A percentile compares a stretch with the other conserved stretches of the same genome.
Conservation (phyloP, 2,113 vertebrate genomes). For the Catagonus wagneri region DNA sequence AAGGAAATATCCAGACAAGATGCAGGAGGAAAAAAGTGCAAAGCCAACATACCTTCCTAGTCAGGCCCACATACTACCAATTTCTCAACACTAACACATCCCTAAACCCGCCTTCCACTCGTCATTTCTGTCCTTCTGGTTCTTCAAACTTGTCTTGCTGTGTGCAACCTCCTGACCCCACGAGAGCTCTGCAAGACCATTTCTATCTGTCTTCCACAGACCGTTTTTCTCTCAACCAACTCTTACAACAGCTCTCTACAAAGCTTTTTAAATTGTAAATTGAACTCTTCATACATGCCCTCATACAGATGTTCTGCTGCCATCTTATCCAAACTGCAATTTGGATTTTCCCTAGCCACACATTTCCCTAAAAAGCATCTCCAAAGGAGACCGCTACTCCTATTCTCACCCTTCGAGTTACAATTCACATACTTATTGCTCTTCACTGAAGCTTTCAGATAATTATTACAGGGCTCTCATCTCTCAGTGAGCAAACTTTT, state of each 20-base stretch:
- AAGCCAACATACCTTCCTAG: background rate
- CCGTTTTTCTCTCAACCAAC: background rate
- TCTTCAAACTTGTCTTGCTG: background rate
- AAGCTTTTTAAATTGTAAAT: background rate
- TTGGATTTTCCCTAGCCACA: background rate
- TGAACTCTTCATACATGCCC: background rate
- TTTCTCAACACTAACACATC: background rate
- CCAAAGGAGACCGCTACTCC: background rate
- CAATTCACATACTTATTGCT: background rate
- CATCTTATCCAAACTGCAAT: background rate
- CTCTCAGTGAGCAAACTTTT: background rate
- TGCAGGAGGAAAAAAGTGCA: background rate
- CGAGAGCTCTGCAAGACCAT: background rate
- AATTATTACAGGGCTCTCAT: background rate
- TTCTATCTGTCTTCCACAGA: background rate
- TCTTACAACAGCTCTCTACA: background rate
- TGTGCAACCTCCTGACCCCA: background rate
- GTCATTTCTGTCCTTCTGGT: background rate
- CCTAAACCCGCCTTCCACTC: background rate
- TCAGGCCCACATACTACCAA: background rate
- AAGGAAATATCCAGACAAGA: background rate
- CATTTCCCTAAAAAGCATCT: background rate
- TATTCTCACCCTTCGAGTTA: background rate
- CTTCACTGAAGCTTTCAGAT: background rate
- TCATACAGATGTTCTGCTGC: background rate